Evolutionary conservation across 2,113 vertebrate genomes (phyloP).

Genomic region (Sisor rabdophorus): DNA sequence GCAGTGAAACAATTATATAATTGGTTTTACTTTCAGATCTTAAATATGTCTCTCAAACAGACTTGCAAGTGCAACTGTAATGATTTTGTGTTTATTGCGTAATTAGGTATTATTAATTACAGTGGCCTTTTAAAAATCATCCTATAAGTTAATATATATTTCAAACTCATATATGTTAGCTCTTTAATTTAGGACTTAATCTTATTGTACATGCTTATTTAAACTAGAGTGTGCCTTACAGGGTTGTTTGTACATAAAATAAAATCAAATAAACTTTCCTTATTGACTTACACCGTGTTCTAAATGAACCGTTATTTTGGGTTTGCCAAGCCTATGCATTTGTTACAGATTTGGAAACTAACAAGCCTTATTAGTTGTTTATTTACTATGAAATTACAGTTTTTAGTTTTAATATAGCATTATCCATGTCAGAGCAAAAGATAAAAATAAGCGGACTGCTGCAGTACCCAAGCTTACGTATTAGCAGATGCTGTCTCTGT

Average conservation of each 20-base stretch:
- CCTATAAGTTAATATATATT: conserved; percentile 70
- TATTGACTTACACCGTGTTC: conserved; percentile 65
- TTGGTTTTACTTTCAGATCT: neutral
- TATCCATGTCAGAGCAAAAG: too few relatives aligned
- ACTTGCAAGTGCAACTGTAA: neutral
- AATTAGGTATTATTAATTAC: conserved; percentile 11
- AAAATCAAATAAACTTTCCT: conserved; percentile 72
- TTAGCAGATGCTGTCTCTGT: too few relatives aligned
- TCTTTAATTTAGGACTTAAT: conserved; percentile 53
- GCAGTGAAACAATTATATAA: neutral
- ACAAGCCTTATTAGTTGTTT: too few relatives aligned
- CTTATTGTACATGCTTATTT: conserved; percentile 76
- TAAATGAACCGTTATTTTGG: conserved; percentile 6
- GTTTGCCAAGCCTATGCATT: too few relatives aligned
- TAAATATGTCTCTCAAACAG: neutral
- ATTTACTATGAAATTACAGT: too few relatives aligned
- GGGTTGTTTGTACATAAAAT: conserved; percentile 77
- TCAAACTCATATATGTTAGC: conserved; percentile 60
- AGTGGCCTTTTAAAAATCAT: conserved; percentile 42
- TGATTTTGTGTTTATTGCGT: neutral
- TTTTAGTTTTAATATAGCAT: too few relatives aligned
- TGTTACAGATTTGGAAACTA: too few relatives aligned
- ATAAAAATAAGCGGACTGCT: too few relatives aligned
- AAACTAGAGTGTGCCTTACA: conserved; percentile 76
- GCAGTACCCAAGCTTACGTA: too few relatives aligned